phyloP scores from a whole-genome alignment of 2,888 invertebrate species.

The Labia minor region DNA sequence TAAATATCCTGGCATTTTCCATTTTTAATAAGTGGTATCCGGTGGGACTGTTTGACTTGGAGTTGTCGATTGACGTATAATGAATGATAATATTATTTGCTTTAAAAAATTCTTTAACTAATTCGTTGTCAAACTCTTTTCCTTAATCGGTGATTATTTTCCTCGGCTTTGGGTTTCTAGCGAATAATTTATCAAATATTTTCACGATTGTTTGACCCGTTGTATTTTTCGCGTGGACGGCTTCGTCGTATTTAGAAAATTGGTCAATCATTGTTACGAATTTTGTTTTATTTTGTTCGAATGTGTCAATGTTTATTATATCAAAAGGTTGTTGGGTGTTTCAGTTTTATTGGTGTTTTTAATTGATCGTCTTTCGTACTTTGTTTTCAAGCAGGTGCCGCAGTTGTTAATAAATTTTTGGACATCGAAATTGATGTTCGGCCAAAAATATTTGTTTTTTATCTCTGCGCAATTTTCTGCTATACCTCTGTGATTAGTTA shows the following conservation, averaged over 20 bases:
- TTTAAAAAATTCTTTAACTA: not conserved
- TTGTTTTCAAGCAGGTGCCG: not conserved
- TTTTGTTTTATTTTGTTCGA: not conserved
- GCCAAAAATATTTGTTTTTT: not conserved
- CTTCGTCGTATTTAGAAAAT: not conserved
- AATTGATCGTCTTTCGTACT: not conserved
- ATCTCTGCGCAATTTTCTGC: not conserved
- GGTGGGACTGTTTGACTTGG: not conserved
- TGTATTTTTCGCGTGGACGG: not conserved
- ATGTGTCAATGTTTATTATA: not conserved
- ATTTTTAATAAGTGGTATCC: no score
- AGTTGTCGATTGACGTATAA: not conserved
- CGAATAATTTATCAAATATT: not conserved
- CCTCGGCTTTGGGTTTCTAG: not conserved
- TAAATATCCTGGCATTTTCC: not conserved
- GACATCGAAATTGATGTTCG: not conserved
- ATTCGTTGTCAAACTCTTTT: not conserved
- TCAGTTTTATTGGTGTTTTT: not conserved
- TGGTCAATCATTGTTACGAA: not conserved
- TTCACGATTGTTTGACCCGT: not conserved
- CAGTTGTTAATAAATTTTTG: not conserved
- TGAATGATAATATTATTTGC: not conserved
- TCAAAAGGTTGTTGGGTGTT: not conserved
- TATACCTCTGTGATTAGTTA: not conserved
- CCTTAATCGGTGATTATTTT: not conserved